Conservation (phyloP, 2,888 invertebrate species). For the Xestobium rufovillosum region DNA sequence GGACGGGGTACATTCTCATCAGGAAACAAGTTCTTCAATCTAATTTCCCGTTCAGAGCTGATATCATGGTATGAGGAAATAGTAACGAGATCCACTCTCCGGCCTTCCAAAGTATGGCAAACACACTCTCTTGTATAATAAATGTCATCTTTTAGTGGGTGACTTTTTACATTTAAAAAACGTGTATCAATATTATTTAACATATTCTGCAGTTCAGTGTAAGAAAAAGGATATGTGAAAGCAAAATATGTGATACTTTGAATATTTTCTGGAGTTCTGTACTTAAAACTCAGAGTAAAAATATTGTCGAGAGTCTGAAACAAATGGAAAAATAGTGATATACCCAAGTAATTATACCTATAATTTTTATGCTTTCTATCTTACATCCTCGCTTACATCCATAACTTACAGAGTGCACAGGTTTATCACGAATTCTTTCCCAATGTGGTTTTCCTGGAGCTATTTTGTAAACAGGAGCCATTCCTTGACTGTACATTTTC, state of each 20-base stretch:
- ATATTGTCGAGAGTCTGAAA: constrained; percentile 63
- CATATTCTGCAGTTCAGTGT: constrained; percentile 69
- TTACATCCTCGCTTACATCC: too few species aligned
- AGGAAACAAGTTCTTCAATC: constrained; percentile 66
- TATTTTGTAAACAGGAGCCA: constrained; percentile 73
- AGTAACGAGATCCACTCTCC: constrained; percentile 75
- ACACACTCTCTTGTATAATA: constrained; percentile 80
- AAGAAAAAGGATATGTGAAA: constrained; percentile 86
- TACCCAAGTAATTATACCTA: too few species aligned
- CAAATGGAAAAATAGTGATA: constrained; percentile 23
- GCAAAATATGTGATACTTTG: constrained; percentile 77
- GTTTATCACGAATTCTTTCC: constrained; percentile 77
- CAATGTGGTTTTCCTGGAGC: constrained; percentile 72
- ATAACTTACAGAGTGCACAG: too few species aligned
- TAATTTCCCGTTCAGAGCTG: constrained; percentile 60
- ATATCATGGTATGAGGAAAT: constrained; percentile 76
- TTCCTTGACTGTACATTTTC: constrained; percentile 86
- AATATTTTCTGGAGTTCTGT: constrained; percentile 60
- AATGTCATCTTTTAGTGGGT: constrained; percentile 55
- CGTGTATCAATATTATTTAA: constrained; percentile 56
- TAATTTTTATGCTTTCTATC: too few species aligned
- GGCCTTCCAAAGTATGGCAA: constrained; percentile 67
- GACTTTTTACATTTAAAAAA: constrained; percentile 26
- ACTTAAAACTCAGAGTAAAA: constrained; percentile 68
- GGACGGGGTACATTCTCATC: constrained; percentile 59